Conservation (phyloP, 2,113 vertebrate genomes). For the Gasterosteus nipponicus region DNA sequence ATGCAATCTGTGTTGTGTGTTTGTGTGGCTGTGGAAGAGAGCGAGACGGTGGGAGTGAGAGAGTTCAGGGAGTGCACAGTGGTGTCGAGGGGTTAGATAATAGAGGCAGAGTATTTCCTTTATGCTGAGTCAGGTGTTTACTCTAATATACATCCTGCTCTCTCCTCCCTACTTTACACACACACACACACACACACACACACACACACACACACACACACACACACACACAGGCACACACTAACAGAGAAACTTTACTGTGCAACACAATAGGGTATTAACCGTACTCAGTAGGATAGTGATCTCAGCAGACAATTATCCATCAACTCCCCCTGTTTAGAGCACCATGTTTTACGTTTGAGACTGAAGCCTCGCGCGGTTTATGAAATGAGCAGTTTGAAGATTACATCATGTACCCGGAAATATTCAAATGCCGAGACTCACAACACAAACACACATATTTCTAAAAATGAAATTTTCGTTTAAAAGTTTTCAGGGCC, state of each 20-base stretch:
- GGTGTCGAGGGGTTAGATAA: conserved; percentile 47
- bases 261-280: conserved; percentile 33
- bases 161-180: conserved; percentile 2
- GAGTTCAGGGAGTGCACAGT: conserved; percentile 18
- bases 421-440: neutral
- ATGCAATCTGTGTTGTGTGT: neutral
- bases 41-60: neutral
- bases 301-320: conserved; percentile 10
- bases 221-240: conserved; percentile 18
- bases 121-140: conserved; percentile 71
- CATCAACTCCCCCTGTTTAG: conserved; percentile 20
- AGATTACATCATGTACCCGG: neutral
- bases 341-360: neutral
- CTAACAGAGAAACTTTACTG: conserved; percentile 5
- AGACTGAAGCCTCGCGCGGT: neutral
- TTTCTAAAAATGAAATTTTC: no score
- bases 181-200: conserved; percentile 19
- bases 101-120: conserved; percentile 65
- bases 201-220: conserved; percentile 15
- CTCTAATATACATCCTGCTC: conserved; percentile 54
- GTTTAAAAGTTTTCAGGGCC: neutral
- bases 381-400: neutral
- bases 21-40: neutral
- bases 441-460: no score
- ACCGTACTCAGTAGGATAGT: conserved; percentile 12